Base-by-base conservation (phyloP, 2,113 vertebrate genomes). In the Notothenia rossii region DNA sequence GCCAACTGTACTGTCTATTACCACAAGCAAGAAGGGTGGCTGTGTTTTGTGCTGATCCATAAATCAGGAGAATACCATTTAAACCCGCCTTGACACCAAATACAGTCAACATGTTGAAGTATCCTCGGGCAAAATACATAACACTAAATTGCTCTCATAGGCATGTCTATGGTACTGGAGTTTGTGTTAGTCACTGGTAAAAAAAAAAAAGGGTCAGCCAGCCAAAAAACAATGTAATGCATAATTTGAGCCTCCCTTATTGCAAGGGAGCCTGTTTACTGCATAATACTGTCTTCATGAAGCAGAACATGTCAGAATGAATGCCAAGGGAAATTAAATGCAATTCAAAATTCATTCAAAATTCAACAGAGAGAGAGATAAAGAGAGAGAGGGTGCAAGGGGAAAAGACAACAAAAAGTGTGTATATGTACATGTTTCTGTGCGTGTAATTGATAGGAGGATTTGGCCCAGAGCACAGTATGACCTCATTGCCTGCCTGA, bases 401-500 rank as follows among this genome's bases (percentile, higher is more conserved):
- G 2, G 33, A 40, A 78, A 73, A 56, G 4, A 63, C 22, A 36
- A 20, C 22, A 70, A 71, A 70, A 18, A 67, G 58, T 33, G 60
- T 72, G 33, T 65, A 36, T 56, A 29, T 76, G 55, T 63, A 8
- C 5, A 7, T 65, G 68, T 54, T 13, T 72, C 48, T 49, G 60
- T 61, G 59, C 73, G 70, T 77, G 89, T 90, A 87, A 88, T 54
- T 85, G 87, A 92, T 90, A 89, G 82, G 65, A 82, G 71, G 81
- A 81, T 83, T 81, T 90, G 77, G 81, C 90, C 86, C 56, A 75
- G 43, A 83, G 83, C 75, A 59, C 53, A 62, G 66, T 72, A 90
- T 92, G 91, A 93, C 82, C 84, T 93, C 89, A 92, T 74, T 66
- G 79, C 85, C 84, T 81, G 79, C 79, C 64, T 78, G 81, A 88